Conservation (phyloP, 1,140 invertebrate species). For the Aphelenchoides besseyi region DNA sequence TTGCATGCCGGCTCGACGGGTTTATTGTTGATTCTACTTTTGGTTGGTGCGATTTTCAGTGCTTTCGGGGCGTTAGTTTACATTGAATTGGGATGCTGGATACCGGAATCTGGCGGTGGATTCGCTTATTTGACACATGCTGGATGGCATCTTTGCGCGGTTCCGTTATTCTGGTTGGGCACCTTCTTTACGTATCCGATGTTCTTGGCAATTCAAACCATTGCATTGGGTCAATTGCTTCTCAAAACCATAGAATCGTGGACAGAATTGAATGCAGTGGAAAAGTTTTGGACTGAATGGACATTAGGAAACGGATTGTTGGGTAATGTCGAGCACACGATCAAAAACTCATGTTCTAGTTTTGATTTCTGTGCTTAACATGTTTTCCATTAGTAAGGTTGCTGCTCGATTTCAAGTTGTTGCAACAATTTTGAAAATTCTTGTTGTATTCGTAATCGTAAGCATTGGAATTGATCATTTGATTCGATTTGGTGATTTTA, state of each 20-base stretch:
- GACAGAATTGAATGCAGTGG: background rate
- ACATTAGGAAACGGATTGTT: background rate
- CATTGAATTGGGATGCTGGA: conserved; percentile 28
- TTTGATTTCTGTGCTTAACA: conserved; percentile 3
- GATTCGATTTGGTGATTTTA: background rate
- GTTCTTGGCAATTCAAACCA: conserved; percentile 19
- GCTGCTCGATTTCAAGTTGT: conserved; percentile 28
- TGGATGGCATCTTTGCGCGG: conserved; percentile 10
- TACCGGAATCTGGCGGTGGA: conserved; percentile 14
- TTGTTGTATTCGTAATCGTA: conserved; percentile 24
- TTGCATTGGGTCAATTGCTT: conserved; percentile 14
- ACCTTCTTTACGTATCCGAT: conserved; percentile 19
- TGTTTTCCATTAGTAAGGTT: conserved; percentile 19
- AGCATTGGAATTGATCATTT: background rate
- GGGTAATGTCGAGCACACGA: background rate
- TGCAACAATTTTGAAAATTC: conserved; percentile 15
- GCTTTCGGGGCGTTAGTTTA: conserved; percentile 54
- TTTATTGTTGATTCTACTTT: conserved; percentile 51
- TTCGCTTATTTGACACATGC: conserved; percentile 26
- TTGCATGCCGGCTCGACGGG: conserved; percentile 52
- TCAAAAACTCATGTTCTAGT: background rate
- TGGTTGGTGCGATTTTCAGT: conserved; percentile 47
- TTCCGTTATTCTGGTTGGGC: conserved; percentile 23
- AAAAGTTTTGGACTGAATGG: background rate
- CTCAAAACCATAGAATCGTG: conserved; percentile 5